A percentile compares a stretch with the other conserved stretches of the same genome.
Evolutionary conservation across 1,140 invertebrate genomes (phyloP).

Genomic region (Probaryconus sp.): DNA sequence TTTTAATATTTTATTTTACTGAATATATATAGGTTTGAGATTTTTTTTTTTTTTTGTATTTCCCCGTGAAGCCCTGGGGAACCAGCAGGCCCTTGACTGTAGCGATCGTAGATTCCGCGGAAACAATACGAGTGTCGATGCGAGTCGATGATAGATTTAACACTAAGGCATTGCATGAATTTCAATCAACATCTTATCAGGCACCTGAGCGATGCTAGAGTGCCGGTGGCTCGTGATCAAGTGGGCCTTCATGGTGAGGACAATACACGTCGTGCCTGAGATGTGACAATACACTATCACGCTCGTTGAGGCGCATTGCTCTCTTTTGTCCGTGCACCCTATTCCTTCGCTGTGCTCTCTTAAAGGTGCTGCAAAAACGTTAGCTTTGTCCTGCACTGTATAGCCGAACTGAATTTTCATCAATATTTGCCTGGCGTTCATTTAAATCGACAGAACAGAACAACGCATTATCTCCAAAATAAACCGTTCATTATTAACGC

Average conservation of each 20-base stretch:
- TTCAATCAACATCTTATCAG: conserved; percentile 77
- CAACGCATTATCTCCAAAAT: too few species aligned
- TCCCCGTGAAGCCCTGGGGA: conserved; percentile 25
- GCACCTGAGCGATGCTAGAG: conserved; percentile 63
- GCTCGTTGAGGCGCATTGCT: conserved; percentile 73
- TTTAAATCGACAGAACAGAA: conserved; percentile 15
- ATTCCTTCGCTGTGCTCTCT: conserved; percentile 61
- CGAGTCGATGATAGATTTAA: conserved; percentile 62
- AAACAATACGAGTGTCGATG: conserved; percentile 65
- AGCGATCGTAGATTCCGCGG: conserved; percentile 60
- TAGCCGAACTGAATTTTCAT: conserved; percentile 40
- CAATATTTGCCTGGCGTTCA: conserved; percentile 47
- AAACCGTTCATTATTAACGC: too few species aligned
- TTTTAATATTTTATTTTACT: conserved; percentile 23
- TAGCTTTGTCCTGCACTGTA: conserved; percentile 63
- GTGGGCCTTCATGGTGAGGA: conserved; percentile 76
- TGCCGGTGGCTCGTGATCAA: conserved; percentile 73
- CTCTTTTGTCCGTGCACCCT: conserved; percentile 73
- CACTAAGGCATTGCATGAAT: conserved; percentile 71
- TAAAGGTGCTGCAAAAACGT: conserved; percentile 65
- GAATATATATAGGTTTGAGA: conserved; percentile 12
- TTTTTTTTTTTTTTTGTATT: conserved; percentile 24
- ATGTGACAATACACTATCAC: conserved; percentile 76
- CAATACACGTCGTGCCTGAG: conserved; percentile 73
- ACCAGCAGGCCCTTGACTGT: conserved; percentile 49